A percentile compares a stretch with the other conserved stretches of the same genome.
Conservation (phyloP, 2,113 vertebrate genomes). For the Stomatorhinus ivindoensis region DNA sequence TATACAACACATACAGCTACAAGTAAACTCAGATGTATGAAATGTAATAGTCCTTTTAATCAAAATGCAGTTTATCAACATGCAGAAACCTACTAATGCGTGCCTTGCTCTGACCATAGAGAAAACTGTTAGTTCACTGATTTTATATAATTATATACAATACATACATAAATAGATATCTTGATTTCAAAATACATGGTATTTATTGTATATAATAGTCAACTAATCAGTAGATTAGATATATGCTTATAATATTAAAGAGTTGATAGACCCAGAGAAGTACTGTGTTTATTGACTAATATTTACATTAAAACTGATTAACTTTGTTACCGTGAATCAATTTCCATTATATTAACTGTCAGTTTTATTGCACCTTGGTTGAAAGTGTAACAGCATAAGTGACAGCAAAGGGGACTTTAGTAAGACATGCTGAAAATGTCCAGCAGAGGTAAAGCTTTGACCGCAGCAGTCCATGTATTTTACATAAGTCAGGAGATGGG, state of each 20-base stretch:
- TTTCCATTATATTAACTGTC: not conserved
- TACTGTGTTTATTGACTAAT: not conserved
- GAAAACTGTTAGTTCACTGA: not conserved
- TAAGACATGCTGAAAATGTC: not conserved
- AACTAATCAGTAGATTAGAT: not conserved
- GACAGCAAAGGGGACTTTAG: not conserved
- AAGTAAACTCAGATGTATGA: not conserved
- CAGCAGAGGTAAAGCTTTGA: not conserved
- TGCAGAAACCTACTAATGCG: not conserved
- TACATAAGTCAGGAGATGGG: not conserved
- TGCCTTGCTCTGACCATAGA: not conserved
- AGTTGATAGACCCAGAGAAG: not conserved
- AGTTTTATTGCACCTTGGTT: not conserved
- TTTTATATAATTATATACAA: not conserved
- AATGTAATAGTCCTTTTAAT: not conserved
- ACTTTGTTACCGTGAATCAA: not conserved
- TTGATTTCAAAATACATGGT: not conserved
- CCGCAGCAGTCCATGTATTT: not conserved
- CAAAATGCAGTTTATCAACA: not conserved
- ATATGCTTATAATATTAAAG: not conserved
- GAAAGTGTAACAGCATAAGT: not conserved
- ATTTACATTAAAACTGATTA: not conserved
- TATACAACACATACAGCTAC: not conserved
- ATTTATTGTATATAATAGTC: not conserved
- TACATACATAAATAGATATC: not conserved